Conservation (phyloP, 1,140 invertebrate species). For the Drosophila kikkawai region DNA sequence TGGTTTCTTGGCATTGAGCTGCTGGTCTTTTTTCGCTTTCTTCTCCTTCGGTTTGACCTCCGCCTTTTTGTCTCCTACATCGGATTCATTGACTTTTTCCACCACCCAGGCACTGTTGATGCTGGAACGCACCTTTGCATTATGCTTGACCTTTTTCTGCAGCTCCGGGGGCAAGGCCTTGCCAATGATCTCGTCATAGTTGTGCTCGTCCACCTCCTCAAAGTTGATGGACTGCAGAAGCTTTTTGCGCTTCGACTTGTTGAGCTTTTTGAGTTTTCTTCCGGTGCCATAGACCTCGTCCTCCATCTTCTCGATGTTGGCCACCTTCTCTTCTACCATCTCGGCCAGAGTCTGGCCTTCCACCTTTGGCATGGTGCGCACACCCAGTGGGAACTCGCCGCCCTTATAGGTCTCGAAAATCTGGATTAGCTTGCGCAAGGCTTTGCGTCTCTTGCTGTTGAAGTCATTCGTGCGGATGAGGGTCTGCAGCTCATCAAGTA, state of each 20-base stretch:
- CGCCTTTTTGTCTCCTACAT: slow-evolving; percentile 7
- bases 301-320: slow-evolving; percentile 70
- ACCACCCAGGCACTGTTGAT: slow-evolving; percentile 67
- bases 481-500: slow-evolving; percentile 71
- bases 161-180: slow-evolving; percentile 68
- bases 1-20: slow-evolving; percentile 10
- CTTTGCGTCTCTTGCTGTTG: slow-evolving; percentile 72
- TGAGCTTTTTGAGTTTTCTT: slow-evolving; percentile 77
- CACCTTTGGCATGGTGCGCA: slow-evolving; percentile 85
- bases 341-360: slow-evolving; percentile 56
- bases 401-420: slow-evolving; percentile 85
- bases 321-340: slow-evolving; percentile 74
- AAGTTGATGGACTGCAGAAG: slow-evolving; percentile 75
- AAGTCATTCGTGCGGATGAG: slow-evolving; percentile 66
- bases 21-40: slow-evolving; percentile 23
- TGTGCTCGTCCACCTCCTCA: slow-evolving; percentile 75
- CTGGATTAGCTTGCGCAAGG: slow-evolving; percentile 64
- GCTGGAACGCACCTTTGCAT: slow-evolving; percentile 61
- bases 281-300: slow-evolving; percentile 65
- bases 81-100: slow-evolving; percentile 62
- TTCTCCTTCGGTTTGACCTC: slow-evolving; percentile 27
- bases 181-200: slow-evolving; percentile 68
- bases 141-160: slow-evolving; percentile 57
- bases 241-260: slow-evolving; percentile 78
- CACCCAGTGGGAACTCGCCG: slow-evolving; percentile 88